Evolutionary conservation across 64 coral and sea anemone species (phyloP).

Genomic region (Dendronephthya gigantea): DNA sequence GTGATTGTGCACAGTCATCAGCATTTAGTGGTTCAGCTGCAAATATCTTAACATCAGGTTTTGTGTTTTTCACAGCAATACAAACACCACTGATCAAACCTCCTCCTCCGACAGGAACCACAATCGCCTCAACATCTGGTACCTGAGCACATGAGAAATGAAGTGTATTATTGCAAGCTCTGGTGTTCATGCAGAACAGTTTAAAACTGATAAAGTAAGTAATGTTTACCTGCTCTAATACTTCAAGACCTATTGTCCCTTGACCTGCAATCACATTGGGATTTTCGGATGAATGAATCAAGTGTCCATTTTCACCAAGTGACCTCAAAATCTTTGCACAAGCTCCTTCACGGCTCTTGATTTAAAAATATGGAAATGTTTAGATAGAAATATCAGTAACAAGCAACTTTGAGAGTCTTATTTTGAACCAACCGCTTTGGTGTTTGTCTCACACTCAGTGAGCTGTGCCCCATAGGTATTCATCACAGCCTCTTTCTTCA

Average conservation of each 20-base stretch:
- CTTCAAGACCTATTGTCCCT: conserved; percentile 64
- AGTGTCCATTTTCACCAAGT: conserved; percentile 53
- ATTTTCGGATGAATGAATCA: conserved; percentile 74
- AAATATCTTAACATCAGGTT: conserved; percentile 81
- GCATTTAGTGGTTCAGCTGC: conserved; percentile 82
- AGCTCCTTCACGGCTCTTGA: conserved; percentile 58
- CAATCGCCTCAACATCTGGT: conserved; percentile 68
- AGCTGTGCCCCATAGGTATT: conserved; percentile 73
- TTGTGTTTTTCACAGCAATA: conserved; percentile 61
- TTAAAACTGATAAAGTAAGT: neutral
- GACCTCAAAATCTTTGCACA: conserved; percentile 44
- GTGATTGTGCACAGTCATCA: conserved; percentile 91
- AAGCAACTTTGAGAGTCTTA: too few relatives aligned
- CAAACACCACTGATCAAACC: conserved; percentile 85
- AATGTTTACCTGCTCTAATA: conserved; percentile 61
- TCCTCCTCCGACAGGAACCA: conserved; percentile 90
- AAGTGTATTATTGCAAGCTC: neutral
- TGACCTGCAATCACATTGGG: conserved; percentile 81
- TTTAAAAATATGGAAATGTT: neutral
- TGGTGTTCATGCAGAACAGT: neutral
- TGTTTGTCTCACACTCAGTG: conserved; percentile 68
- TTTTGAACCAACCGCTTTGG: conserved; percentile 77
- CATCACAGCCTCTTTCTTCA: conserved; percentile 75
- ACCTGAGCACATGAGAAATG: conserved; percentile 34
- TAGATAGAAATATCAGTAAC: too few relatives aligned